A percentile compares a stretch with the other conserved stretches of the same genome.
Conservation (phyloP, 2,888 invertebrate species). For the Xestia sexstrigata region DNA sequence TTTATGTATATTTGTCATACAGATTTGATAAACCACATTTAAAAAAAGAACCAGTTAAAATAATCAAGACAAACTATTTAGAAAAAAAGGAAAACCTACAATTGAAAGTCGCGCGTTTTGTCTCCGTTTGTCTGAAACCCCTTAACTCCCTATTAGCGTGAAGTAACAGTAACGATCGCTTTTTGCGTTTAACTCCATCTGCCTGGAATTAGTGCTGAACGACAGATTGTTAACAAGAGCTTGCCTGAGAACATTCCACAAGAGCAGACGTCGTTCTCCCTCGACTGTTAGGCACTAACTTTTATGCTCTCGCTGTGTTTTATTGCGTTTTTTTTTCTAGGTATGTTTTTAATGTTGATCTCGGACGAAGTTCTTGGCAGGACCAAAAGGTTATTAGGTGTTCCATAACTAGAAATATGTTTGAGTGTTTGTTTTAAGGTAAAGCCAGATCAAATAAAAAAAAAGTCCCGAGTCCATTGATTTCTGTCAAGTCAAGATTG, state of each 20-base stretch:
- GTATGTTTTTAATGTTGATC: not conserved
- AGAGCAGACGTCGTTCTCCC: not conserved
- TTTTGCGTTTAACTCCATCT: conserved; percentile 26
- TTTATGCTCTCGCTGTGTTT: conserved; percentile 24
- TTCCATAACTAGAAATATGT: not conserved
- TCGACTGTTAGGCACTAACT: not conserved
- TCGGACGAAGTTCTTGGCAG: not conserved
- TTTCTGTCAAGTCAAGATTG: too few relatives aligned
- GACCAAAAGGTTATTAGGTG: not conserved
- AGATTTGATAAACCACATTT: not conserved
- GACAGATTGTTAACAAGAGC: conserved; percentile 23
- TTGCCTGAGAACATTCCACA: not conserved
- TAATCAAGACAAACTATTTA: not conserved
- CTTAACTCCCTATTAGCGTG: conserved; percentile 16
- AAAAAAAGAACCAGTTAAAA: not conserved
- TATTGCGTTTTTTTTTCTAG: not conserved
- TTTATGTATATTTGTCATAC: not conserved
- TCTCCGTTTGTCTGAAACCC: conserved; percentile 19
- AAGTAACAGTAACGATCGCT: conserved; percentile 23
- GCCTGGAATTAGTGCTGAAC: conserved; percentile 28
- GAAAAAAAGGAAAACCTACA: not conserved
- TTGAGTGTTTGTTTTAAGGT: not conserved
- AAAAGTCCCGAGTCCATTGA: too few relatives aligned
- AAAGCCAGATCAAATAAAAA: too few relatives aligned
- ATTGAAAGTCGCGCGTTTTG: not conserved